phyloP scores from a whole-genome alignment of 2,113 vertebrate species.

The Neoarius graeffei region DNA sequence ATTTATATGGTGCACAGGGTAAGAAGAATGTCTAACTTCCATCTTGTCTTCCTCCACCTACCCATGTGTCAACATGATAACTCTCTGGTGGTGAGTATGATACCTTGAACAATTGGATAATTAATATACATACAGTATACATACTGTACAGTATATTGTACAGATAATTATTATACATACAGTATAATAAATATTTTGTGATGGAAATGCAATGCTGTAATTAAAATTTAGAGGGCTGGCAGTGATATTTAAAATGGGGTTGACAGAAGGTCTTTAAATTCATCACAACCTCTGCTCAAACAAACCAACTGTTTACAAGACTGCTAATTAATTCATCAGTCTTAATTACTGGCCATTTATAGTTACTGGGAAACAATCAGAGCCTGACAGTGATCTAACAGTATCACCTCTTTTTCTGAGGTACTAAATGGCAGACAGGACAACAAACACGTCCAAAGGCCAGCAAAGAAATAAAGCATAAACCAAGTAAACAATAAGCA shows the following conservation, averaged over 20 bases:
- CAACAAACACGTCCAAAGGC: neutral
- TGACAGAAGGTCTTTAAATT: slow-evolving; percentile 81
- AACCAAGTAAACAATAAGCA: slow-evolving; percentile 19
- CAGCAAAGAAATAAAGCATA: slow-evolving; percentile 14
- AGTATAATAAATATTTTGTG: neutral
- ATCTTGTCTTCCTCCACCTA: neutral
- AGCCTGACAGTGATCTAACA: slow-evolving; percentile 42
- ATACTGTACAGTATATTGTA: too few relatives aligned
- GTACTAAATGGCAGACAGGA: neutral
- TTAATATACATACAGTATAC: neutral
- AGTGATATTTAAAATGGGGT: slow-evolving; percentile 74
- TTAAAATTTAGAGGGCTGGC: slow-evolving; percentile 69
- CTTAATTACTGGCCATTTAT: slow-evolving; percentile 74
- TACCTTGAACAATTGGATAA: neutral
- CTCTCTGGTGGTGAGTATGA: neutral
- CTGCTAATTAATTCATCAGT: slow-evolving; percentile 79
- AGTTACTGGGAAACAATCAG: slow-evolving; percentile 55
- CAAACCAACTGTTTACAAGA: slow-evolving; percentile 78
- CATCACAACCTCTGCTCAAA: slow-evolving; percentile 73
- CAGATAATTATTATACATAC: neutral
- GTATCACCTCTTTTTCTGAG: slow-evolving; percentile 31
- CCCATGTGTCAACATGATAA: neutral
- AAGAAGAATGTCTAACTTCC: neutral
- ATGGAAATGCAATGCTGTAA: slow-evolving; percentile 20
- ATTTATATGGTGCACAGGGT: neutral